phyloP scores from a whole-genome alignment of 2,888 invertebrate genomes.

The Artemia sinica region DNA sequence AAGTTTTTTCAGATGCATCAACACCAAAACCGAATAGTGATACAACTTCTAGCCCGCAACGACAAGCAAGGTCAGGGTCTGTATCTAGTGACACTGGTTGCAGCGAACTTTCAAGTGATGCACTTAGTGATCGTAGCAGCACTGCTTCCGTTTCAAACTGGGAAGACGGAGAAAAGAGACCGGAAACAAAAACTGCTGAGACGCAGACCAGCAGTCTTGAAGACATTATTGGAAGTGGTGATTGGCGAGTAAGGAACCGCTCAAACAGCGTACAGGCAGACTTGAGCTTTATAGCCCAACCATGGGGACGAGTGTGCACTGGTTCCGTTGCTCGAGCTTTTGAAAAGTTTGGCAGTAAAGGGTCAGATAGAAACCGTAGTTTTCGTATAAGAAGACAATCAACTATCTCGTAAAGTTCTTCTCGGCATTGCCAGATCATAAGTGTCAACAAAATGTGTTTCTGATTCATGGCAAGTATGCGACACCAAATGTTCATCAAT shows the following conservation, averaged over 20 bases:
- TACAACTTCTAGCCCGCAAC: neutral
- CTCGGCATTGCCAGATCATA: too few relatives aligned
- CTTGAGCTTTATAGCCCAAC: slow-evolving; percentile 23
- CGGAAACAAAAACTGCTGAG: slow-evolving; percentile 24
- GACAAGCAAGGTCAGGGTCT: slow-evolving; percentile 25
- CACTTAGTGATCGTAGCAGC: slow-evolving; percentile 30
- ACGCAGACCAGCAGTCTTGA: slow-evolving; percentile 28
- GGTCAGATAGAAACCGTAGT: slow-evolving; percentile 17
- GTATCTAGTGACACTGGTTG: slow-evolving; percentile 27
- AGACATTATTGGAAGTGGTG: slow-evolving; percentile 23
- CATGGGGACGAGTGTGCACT: slow-evolving; percentile 34
- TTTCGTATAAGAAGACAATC: slow-evolving; percentile 4
- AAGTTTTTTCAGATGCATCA: neutral
- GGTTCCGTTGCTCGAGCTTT: slow-evolving; percentile 35
- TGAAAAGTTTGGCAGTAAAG: slow-evolving; percentile 33
- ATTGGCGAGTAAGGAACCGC: slow-evolving; percentile 21
- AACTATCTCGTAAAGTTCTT: neutral
- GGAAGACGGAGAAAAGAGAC: slow-evolving; percentile 30
- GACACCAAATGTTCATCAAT: too few relatives aligned
- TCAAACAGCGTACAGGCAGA: slow-evolving; percentile 23
- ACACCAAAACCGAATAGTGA: neutral
- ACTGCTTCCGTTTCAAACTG: slow-evolving; percentile 26
- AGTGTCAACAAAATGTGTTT: too few relatives aligned
- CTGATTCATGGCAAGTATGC: too few relatives aligned
- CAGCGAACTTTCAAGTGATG: slow-evolving; percentile 28